These are phyloP conservation scores for Nasalis larvatus DNA, from an alignment of 2,113 vertebrate species.

Conservation along the genomic window DNA sequence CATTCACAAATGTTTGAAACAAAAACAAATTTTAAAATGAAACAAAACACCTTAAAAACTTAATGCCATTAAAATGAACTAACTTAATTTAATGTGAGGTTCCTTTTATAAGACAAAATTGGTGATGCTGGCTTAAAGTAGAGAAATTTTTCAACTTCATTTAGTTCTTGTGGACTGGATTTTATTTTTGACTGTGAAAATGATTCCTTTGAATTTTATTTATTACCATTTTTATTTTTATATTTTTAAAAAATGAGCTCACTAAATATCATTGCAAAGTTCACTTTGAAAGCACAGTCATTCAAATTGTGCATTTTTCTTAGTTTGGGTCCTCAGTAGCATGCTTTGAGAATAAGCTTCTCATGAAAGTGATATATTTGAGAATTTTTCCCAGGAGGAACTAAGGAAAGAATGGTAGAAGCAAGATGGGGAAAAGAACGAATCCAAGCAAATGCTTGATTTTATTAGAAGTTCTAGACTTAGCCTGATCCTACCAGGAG, in stretches of 20 bases:
- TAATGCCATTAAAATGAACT: background rate
- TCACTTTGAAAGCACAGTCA: background rate
- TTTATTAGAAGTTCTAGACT: background rate
- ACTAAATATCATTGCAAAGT: background rate
- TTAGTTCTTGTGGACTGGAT: background rate
- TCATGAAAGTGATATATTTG: background rate
- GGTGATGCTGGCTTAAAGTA: background rate
- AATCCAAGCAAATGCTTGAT: background rate
- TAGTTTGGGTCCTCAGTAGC: background rate
- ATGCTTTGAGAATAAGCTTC: background rate
- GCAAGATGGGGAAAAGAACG: background rate
- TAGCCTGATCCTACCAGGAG: background rate
- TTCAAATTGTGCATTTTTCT: background rate
- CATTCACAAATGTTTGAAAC: background rate
- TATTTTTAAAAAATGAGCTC: background rate
- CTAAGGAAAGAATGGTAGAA: background rate
- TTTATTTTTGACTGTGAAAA: conserved; percentile 48
- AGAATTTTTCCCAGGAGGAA: background rate
- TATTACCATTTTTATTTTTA: background rate
- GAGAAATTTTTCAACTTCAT: conserved; percentile 3
- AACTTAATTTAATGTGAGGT: conserved; percentile 5
- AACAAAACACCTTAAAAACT: background rate
- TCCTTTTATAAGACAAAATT: conserved; percentile 33
- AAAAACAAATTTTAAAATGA: conserved; percentile 6
- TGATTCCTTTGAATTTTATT: background rate